Evolutionary conservation across 92 coral and sea anemone genomes (phyloP), one percentile per base, ranked within the genome.

Genomic region (Scolanthus callimorphus): DNA sequence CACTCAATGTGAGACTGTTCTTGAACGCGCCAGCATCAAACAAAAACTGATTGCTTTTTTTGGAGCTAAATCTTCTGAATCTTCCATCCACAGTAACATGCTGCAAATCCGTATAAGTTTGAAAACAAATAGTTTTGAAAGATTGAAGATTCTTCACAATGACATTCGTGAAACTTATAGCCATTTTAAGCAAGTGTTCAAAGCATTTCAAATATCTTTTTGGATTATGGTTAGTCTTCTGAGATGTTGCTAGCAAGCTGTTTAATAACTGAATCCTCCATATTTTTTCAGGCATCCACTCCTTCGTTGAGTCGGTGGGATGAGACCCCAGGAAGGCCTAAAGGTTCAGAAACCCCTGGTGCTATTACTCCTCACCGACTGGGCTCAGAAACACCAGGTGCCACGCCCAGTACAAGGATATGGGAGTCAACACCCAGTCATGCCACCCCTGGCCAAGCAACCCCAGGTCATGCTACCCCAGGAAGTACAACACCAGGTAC

Each of bases 241-340:
- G 19, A 19, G 20, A 45, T 3, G 19, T 9, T 3, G 22, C 22
- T 45, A 25, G 22, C 22, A 22, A 11, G 8, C 20, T 24, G 21
- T 62, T 9, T 41, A 9, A 31, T 21, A 1, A 17, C n/a, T 27
- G 27, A 19, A 34, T 24, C 17, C 46, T 8, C 25, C 21, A 9
- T 13, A 20, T 41, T 21, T 10, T 17, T 49, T 26, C 6, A 92
- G 98, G 67, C 75, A 37, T 66, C 90, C 6, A 94, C 99, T 29
- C 99, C 99, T 44, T 94, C 99, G 23, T 82, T 83, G 30, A 94
- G 99, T 63, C 94, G 99, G 29, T 94, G 99, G 99, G 99, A 94
- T 71, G 99, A 94, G 51, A 94, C 99, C 20, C 99, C 99, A 21
- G 99, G 99, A n/a, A 82, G 95, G 44, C 56, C 85, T 21, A 94